A percentile compares a stretch with the other conserved stretches of the same genome.
These are phyloP conservation scores for Temnothorax unifasciatus DNA, from an alignment of 2,888 invertebrate species.

Conservation along the genomic window DNA sequence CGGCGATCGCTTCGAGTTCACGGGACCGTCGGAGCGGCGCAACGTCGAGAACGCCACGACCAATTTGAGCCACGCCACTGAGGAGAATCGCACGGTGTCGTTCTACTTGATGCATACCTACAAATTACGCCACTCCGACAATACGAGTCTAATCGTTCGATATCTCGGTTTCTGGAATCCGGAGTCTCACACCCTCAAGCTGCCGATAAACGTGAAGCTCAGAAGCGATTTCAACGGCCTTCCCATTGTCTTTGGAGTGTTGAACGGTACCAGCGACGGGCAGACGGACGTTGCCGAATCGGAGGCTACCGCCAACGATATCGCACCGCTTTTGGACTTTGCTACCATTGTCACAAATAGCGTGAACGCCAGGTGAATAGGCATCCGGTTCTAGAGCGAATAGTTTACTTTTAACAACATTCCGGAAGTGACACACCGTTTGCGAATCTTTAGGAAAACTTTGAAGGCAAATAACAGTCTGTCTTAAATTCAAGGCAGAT, in stretches of 20 bases:
- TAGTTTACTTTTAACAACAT: not conserved
- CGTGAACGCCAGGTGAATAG: constrained; percentile 87
- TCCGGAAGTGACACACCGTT: not conserved
- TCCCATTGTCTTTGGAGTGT: constrained; percentile 86
- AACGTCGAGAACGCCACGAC: constrained; percentile 63
- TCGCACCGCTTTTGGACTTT: constrained; percentile 86
- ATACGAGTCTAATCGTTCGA: constrained; percentile 80
- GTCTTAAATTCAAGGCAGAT: not conserved
- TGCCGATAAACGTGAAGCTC: constrained; percentile 78
- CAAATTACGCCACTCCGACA: constrained; percentile 82
- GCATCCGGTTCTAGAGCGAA: not conserved
- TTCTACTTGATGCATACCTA: constrained; percentile 82
- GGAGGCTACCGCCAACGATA: constrained; percentile 85
- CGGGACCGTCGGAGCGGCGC: constrained; percentile 43
- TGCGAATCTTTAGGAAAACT: not conserved
- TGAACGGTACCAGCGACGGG: constrained; percentile 86
- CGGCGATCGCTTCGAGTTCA: constrained; percentile 37
- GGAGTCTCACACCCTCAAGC: constrained; percentile 70
- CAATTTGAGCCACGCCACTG: constrained; percentile 75
- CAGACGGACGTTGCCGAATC: constrained; percentile 83
- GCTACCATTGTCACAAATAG: constrained; percentile 87
- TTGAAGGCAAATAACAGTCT: not conserved
- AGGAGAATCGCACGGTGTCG: constrained; percentile 76
- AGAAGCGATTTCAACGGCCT: constrained; percentile 81
- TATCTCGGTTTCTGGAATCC: constrained; percentile 83